These are phyloP conservation scores for Acanthoscelides obtectus DNA, from an alignment of 2,888 invertebrate genomes.

Conservation along the genomic window DNA sequence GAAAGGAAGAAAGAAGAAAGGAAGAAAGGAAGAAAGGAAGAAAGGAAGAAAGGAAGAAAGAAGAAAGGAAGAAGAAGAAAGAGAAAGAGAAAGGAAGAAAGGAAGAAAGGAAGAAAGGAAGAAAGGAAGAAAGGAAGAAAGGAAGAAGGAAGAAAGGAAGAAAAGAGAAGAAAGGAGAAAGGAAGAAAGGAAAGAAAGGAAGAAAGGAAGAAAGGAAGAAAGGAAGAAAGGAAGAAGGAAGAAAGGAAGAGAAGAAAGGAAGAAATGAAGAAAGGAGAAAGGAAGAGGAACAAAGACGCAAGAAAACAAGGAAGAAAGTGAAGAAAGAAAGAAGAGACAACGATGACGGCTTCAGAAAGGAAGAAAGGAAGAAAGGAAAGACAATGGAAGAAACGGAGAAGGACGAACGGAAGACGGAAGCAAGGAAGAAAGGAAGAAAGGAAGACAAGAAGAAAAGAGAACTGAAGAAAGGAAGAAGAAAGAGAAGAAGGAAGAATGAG, in stretches of 20 bases:
- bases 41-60: constrained; percentile 1
- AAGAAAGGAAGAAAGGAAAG: background rate
- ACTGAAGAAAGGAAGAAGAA: too few relatives aligned
- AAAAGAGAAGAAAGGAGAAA: constrained; percentile 1
- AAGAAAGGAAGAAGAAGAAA: constrained; percentile 1
- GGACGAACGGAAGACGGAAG: too few relatives aligned
- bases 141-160: background rate
- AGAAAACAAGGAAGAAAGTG: constrained; percentile 1
- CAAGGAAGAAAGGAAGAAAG: too few relatives aligned
- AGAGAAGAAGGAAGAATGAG: too few relatives aligned
- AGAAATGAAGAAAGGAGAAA: background rate
- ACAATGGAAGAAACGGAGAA: background rate
- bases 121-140: background rate
- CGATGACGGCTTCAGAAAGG: background rate
- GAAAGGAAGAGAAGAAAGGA: background rate
- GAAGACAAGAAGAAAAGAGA: too few relatives aligned
- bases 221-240: constrained; percentile 1
- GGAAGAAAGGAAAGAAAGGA: constrained; percentile 3
- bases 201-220: background rate
- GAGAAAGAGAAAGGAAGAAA: constrained; percentile 1
- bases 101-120: background rate
- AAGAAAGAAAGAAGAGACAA: background rate
- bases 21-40: background rate
- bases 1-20: too few relatives aligned
- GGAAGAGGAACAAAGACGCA: constrained; percentile 1